phyloP scores from a whole-genome alignment of 2,113 vertebrate species.

The Hassar affinis region DNA sequence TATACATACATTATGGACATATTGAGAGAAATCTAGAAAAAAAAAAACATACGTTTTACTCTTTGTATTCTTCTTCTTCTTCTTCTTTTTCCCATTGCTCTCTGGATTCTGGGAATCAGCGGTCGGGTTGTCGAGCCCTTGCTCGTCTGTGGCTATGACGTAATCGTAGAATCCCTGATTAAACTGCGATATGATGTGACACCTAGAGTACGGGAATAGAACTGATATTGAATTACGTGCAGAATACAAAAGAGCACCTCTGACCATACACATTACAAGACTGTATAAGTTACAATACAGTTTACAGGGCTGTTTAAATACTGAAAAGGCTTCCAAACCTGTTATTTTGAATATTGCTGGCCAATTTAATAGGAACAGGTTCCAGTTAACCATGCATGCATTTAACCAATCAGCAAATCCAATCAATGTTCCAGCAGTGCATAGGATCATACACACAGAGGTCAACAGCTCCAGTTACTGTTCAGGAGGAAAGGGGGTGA shows the following conservation, averaged over 20 bases:
- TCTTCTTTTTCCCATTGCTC: constrained; percentile 67
- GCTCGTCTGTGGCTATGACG: constrained; percentile 89
- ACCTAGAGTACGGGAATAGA: constrained; percentile 64
- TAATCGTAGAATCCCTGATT: constrained; percentile 89
- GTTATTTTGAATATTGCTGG: no score
- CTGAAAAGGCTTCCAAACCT: no score
- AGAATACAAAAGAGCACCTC: not conserved
- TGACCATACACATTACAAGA: not conserved
- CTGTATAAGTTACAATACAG: no score
- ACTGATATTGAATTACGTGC: not conserved
- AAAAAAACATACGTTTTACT: constrained; percentile 53
- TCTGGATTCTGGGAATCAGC: constrained; percentile 11
- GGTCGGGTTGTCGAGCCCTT: constrained; percentile 60
- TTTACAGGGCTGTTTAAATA: no score
- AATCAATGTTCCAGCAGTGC: not conserved
- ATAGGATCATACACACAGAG: not conserved
- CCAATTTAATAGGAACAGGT: not conserved
- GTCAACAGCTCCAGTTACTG: not conserved
- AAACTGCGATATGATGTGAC: constrained; percentile 91
- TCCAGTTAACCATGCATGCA: not conserved
- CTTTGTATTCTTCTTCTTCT: constrained; percentile 48
- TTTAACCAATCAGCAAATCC: not conserved
- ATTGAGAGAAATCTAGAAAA: not conserved
- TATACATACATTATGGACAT: not conserved
- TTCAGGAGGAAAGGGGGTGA: no score